Conservation (phyloP, 2,113 vertebrate species). For the Phalacrocorax carbo region DNA sequence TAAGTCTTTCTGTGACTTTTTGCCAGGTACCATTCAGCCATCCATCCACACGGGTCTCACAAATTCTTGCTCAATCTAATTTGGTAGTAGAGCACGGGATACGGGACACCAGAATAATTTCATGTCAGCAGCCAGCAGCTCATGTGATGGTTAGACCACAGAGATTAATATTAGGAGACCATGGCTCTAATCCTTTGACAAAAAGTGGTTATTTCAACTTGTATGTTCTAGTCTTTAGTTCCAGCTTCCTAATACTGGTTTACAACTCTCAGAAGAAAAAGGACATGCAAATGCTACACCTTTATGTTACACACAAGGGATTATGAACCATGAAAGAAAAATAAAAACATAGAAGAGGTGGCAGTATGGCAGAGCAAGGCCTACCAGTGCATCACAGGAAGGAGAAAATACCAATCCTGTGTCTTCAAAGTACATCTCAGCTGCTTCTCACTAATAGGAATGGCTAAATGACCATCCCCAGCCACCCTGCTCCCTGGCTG, state of each 20-base stretch:
- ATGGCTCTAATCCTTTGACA: neutral
- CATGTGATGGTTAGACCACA: neutral
- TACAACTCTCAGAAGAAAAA: neutral
- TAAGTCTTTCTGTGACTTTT: neutral
- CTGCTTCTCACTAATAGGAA: neutral
- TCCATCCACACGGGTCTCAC: neutral
- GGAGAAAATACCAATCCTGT: neutral
- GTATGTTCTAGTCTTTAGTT: neutral
- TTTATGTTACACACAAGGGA: neutral
- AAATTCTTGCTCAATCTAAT: conserved; percentile 13
- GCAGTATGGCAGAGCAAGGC: neutral
- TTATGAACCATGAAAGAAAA: neutral
- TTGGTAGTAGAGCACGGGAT: neutral
- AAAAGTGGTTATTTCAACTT: conserved; percentile 6
- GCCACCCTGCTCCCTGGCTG: neutral
- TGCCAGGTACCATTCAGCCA: neutral
- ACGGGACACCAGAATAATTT: neutral
- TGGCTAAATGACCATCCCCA: neutral
- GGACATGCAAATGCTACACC: neutral
- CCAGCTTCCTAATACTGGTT: neutral
- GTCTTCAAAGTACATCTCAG: neutral
- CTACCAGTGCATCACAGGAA: neutral
- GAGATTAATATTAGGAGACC: conserved; percentile 6
- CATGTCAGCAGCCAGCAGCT: neutral
- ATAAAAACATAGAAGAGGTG: neutral